Evolutionary conservation across 2,888 invertebrate species (phyloP).

Genomic region (Drosophila nigritarsus): DNA sequence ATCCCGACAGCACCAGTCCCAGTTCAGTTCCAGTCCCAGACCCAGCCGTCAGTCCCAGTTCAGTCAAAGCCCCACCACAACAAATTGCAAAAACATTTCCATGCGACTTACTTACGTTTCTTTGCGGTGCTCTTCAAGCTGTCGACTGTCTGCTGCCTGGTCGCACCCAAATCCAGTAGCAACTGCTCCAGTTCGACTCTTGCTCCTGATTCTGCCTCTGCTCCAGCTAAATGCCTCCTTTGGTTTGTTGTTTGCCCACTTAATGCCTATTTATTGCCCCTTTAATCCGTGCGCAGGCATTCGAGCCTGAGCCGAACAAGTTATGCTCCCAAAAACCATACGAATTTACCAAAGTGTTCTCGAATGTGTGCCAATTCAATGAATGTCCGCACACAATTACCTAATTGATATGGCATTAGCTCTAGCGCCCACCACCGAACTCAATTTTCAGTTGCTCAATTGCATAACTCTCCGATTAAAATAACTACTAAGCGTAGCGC

Average conservation of each 20-base stretch:
- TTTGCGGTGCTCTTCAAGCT: conserved; percentile 63
- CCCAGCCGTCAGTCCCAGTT: conserved; percentile 5
- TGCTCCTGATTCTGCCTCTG: neutral
- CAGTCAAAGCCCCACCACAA: conserved; percentile 54
- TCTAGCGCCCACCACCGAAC: conserved; percentile 23
- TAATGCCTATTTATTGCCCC: conserved; percentile 80
- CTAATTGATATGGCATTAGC: conserved; percentile 67
- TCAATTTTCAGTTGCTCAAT: conserved; percentile 56
- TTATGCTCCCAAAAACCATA: conserved; percentile 30
- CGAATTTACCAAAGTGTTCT: conserved; percentile 1
- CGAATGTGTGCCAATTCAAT: conserved; percentile 19
- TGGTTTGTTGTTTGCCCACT: conserved; percentile 66
- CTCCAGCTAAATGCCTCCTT: conserved; percentile 6
- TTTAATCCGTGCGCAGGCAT: conserved; percentile 62
- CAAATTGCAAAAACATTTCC: conserved; percentile 79
- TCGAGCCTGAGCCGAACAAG: conserved; percentile 38
- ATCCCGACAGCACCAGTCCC: conserved; percentile 11
- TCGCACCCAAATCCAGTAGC: conserved; percentile 30
- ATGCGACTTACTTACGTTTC: conserved; percentile 76
- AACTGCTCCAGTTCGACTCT: conserved; percentile 2
- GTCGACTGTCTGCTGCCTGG: conserved; percentile 26
- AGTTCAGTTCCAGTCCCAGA: conserved; percentile 26
- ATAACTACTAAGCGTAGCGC: conserved; percentile 44
- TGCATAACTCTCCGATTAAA: conserved; percentile 23
- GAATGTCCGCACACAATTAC: conserved; percentile 55